Conservation (phyloP, 2,888 invertebrate genomes). For the Boloria euphrosyne region DNA sequence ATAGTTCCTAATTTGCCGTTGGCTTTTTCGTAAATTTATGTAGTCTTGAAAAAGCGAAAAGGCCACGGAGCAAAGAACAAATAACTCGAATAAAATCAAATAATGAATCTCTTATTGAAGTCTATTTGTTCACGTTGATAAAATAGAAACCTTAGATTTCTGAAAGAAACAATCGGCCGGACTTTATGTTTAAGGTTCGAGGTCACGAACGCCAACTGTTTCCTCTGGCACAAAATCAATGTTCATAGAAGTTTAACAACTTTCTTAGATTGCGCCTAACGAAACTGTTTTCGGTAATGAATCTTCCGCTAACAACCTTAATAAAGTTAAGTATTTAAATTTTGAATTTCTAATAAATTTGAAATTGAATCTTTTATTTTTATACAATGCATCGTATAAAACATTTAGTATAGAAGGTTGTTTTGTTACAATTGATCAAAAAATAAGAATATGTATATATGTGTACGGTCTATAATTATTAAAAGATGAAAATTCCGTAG, state of each 20-base stretch:
- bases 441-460: too few relatives aligned
- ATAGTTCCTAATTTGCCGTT: too few relatives aligned
- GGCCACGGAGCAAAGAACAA: too few relatives aligned
- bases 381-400: too few relatives aligned
- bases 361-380: not conserved
- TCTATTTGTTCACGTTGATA: constrained; percentile 9
- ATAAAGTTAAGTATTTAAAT: constrained; percentile 5
- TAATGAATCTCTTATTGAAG: not conserved
- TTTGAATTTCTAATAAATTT: not conserved
- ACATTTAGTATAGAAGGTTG: too few relatives aligned
- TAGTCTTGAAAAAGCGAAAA: too few relatives aligned
- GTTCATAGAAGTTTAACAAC: constrained; percentile 10
- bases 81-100: not conserved
- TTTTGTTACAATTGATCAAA: too few relatives aligned
- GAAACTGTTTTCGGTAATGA: constrained; percentile 12
- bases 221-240: constrained; percentile 14
- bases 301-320: constrained; percentile 7
- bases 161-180: constrained; percentile 7
- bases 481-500: too few relatives aligned
- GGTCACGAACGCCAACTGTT: constrained; percentile 14
- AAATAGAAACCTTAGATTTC: not conserved
- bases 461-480: too few relatives aligned
- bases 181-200: constrained; percentile 8
- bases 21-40: too few relatives aligned
- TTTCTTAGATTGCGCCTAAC: constrained; percentile 9